Conservation (phyloP, 2,888 invertebrate species). For the Tholera decimalis region DNA sequence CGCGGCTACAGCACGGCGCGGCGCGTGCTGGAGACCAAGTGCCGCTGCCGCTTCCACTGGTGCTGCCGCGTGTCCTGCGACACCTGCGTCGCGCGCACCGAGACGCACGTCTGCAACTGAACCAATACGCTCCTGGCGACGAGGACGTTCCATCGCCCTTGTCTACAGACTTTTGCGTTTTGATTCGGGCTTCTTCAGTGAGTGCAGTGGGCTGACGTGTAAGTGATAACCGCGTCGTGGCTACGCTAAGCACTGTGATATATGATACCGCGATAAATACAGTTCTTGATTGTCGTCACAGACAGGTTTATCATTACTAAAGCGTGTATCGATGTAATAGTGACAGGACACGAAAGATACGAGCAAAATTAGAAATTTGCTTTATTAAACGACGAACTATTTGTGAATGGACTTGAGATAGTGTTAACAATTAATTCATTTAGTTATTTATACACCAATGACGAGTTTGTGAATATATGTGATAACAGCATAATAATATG, state of each 20-base stretch:
- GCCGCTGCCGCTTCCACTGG: constrained; percentile 99
- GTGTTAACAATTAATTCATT: constrained; percentile 26
- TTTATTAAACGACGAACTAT: neutral
- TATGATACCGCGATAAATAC: neutral
- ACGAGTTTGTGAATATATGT: constrained; percentile 53
- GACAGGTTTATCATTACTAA: neutral
- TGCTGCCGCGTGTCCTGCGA: constrained; percentile 98
- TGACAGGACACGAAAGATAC: neutral
- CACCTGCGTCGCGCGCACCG: constrained; percentile 95
- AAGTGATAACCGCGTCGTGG: too few species aligned
- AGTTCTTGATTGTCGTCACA: neutral
- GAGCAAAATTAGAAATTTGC: neutral
- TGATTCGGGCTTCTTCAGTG: neutral
- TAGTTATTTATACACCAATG: constrained; percentile 41
- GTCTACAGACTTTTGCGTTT: neutral
- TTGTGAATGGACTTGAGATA: constrained; percentile 29
- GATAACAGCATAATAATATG: constrained; percentile 50
- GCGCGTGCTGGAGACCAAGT: constrained; percentile 94
- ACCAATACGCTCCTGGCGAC: neutral
- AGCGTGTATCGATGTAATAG: neutral
- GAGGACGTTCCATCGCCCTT: too few species aligned
- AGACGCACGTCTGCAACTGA: constrained; percentile 92
- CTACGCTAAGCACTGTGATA: neutral
- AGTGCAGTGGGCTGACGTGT: too few species aligned
- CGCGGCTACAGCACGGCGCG: constrained; percentile 97